Evolutionary conservation across 2,888 invertebrate species (phyloP).

Genomic region (Calliopum simillimum): DNA sequence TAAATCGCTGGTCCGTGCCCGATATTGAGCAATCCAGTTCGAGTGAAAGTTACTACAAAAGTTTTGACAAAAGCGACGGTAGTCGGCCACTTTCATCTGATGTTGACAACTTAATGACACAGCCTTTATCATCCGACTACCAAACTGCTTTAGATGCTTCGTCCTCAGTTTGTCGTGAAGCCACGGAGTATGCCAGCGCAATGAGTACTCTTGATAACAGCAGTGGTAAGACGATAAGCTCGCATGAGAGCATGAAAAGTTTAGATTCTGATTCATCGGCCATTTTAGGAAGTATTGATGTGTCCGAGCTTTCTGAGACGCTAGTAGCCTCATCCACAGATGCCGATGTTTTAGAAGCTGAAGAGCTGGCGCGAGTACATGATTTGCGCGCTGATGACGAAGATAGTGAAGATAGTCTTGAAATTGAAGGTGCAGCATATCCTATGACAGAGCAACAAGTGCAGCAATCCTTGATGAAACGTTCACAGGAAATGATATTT

Average conservation of each 20-base stretch:
- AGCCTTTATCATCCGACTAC: constrained; percentile 85
- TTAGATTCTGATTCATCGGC: constrained; percentile 89
- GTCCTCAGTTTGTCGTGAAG: constrained; percentile 77
- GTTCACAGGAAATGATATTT: constrained; percentile 92
- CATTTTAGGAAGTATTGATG: constrained; percentile 88
- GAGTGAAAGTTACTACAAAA: constrained; percentile 89
- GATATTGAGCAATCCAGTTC: constrained; percentile 89
- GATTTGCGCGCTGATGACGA: constrained; percentile 72
- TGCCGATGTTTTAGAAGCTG: constrained; percentile 66
- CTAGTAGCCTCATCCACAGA: constrained; percentile 91
- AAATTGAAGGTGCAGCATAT: constrained; percentile 48
- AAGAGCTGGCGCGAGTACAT: constrained; percentile 71
- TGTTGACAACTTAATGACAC: constrained; percentile 82
- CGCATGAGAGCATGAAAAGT: constrained; percentile 90
- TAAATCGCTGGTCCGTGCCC: constrained; percentile 79
- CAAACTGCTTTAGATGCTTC: constrained; percentile 87
- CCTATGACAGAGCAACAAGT: constrained; percentile 68
- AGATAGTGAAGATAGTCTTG: constrained; percentile 70
- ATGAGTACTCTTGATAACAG: constrained; percentile 76
- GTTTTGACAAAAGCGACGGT: constrained; percentile 83
- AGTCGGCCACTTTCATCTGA: constrained; percentile 86
- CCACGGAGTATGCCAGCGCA: constrained; percentile 88
- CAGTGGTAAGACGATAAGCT: constrained; percentile 72
- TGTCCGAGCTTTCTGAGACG: constrained; percentile 93
- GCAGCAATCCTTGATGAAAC: constrained; percentile 81